Evolutionary conservation across 1,140 invertebrate genomes (phyloP).

Genomic region (Sarcophaga peregrina): DNA sequence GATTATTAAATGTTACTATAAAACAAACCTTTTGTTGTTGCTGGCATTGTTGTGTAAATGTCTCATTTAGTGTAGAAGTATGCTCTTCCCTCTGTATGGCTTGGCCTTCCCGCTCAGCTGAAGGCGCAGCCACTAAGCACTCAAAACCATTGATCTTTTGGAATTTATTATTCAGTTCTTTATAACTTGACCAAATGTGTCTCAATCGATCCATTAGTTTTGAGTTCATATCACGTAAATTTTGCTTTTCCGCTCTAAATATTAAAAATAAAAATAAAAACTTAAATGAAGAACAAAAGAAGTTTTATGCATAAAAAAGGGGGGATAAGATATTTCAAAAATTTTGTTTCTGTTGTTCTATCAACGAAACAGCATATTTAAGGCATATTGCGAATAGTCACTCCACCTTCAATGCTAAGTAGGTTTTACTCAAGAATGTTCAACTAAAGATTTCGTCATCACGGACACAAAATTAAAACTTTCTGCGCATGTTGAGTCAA

Average conservation of each 20-base stretch:
- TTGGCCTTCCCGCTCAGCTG: background rate
- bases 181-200: constrained; percentile 71
- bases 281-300: background rate
- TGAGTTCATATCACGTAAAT: constrained; percentile 70
- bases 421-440: too few relatives aligned
- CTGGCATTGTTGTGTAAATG: constrained; percentile 1
- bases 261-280: constrained; percentile 9
- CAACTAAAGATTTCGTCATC: too few relatives aligned
- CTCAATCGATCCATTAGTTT: constrained; percentile 72
- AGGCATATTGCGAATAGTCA: too few relatives aligned
- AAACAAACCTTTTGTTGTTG: constrained; percentile 48
- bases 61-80: constrained; percentile 47
- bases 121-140: background rate
- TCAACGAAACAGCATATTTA: too few relatives aligned
- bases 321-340: too few relatives aligned
- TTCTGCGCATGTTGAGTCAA: too few relatives aligned
- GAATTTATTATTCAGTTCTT: constrained; percentile 47
- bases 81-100: constrained; percentile 46
- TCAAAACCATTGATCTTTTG: constrained; percentile 24
- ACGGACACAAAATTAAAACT: too few relatives aligned
- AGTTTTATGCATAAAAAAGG: constrained; percentile 5
- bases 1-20: constrained; percentile 49
- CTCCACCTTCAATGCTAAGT: too few relatives aligned
- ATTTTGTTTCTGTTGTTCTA: too few relatives aligned
- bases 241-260: constrained; percentile 66